Evolutionary conservation across 2,113 vertebrate genomes (phyloP).

Genomic region (Argyrosomus japonicus): DNA sequence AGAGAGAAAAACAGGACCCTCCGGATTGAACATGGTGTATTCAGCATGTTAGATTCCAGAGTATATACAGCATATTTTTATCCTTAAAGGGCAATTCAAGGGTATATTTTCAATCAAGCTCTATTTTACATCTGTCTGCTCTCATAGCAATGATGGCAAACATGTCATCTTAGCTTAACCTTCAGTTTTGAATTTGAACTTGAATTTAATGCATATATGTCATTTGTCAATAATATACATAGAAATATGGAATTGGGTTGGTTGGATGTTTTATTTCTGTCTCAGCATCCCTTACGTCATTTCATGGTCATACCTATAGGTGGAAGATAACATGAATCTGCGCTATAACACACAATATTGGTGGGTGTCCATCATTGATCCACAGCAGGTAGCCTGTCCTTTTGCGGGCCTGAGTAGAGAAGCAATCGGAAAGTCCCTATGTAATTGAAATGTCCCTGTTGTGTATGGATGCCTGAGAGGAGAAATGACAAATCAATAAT

Average conservation of each 20-base stretch:
- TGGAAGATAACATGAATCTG: not conserved
- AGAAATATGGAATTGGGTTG: not conserved
- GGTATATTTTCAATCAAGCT: constrained; percentile 33
- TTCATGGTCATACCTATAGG: not conserved
- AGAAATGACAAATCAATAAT: constrained; percentile 81
- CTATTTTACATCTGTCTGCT: constrained; percentile 9
- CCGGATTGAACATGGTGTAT: constrained; percentile 35
- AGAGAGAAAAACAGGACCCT: constrained; percentile 43
- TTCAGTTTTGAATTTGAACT: constrained; percentile 12
- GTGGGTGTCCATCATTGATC: constrained; percentile 51
- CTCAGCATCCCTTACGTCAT: not conserved
- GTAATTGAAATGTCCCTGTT: constrained; percentile 76
- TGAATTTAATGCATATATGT: not conserved
- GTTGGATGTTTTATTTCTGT: not conserved
- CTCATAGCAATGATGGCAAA: not conserved
- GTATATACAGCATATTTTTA: not conserved
- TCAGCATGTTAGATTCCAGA: constrained; percentile 30
- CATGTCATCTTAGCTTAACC: constrained; percentile 22
- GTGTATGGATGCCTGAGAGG: constrained; percentile 67
- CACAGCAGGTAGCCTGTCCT: constrained; percentile 35
- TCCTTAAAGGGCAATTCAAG: constrained; percentile 49
- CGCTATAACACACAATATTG: not conserved
- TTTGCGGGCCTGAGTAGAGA: constrained; percentile 21
- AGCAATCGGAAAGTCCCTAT: constrained; percentile 56
- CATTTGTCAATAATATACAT: constrained; percentile 1